Base-by-base conservation (phyloP, 2,113 vertebrate genomes). In the Pitta sordida region DNA sequence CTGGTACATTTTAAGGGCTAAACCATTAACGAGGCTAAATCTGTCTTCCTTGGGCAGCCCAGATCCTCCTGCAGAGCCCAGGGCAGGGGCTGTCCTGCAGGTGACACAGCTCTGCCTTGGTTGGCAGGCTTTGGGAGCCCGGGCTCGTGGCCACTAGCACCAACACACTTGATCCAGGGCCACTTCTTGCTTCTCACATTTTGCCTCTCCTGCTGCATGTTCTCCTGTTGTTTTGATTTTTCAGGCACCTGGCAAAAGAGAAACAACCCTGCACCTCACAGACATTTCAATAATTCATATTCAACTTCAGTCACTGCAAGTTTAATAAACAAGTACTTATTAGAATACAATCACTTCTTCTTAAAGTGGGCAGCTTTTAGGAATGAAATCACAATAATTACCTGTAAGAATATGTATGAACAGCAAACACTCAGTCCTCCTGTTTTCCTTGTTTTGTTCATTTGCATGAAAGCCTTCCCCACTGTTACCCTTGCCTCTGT, bases 271-370 rank as follows among this genome's bases (percentile, higher is more conserved):
- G 74, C 73, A 71, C 86, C 91, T 96, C 83, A 84, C 85, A 87
- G 53, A 85, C 44, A 43, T 86, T 93, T 97, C 89, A 97, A 96
- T 95, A 97, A 97, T 95, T 96, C 95, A 96, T 76, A 94, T 94
- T 94, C 75, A 48, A 87, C 86, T 96, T 86, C 91, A 91, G 88
- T 97, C 97, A 94, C 86, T 58, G 26, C 27, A 59, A 95, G 79
- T 97, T 98, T 97, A 98, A 98, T 96, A 97, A 98, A 97, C 95
- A 96, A 97, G 91, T 63, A 78, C 68, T 96, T 95, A 94, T 94
- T 97, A 95, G 96, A 96, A 96, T 79, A 92, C 48, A 93, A 95
- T 96, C 24, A 32, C 93, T 97, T 94, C 90, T 94, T 94, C 88
- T 44, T 79, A 95, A 86, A 79, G 75, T 0, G 2, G 80, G 69